These are phyloP conservation scores for Montipora capricornis DNA, from an alignment of 64 coral and sea anemone genomes.

Conservation along the genomic window DNA sequence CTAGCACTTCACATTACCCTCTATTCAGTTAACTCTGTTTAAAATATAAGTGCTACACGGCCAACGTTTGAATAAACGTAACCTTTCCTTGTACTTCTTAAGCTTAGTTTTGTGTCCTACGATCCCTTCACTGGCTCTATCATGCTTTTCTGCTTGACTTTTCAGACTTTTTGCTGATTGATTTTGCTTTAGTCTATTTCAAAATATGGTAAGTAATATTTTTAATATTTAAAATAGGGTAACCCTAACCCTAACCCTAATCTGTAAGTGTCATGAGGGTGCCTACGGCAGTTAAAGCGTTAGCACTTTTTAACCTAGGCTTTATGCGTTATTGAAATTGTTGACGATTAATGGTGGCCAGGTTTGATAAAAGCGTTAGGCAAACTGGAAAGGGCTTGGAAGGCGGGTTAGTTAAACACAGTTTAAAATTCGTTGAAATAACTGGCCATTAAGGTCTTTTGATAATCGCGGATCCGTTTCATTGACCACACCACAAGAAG, in stretches of 20 bases:
- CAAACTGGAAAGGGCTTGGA: background rate
- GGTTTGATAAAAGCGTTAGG: constrained; percentile 5
- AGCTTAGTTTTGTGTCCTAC: constrained; percentile 1
- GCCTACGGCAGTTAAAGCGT: background rate
- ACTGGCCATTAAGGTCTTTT: background rate
- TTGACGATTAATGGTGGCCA: background rate
- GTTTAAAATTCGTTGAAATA: no score
- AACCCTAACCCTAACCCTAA: no score
- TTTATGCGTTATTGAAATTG: constrained; percentile 10
- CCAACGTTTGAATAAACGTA: no score
- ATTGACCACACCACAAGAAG: background rate
- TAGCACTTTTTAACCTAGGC: background rate
- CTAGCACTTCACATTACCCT: no score
- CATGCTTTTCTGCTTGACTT: background rate
- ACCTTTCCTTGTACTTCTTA: no score
- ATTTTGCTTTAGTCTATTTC: background rate
- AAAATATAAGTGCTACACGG: no score
- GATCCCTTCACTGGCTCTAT: background rate
- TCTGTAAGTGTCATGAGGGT: no score
- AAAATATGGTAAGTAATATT: background rate
- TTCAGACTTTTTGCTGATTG: no score
- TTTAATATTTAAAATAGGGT: no score
- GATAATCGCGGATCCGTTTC: background rate
- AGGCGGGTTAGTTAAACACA: background rate
- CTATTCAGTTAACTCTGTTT: no score